Evolutionary conservation across 2,888 invertebrate species (phyloP).

Genomic region (Plebejus melissa): DNA sequence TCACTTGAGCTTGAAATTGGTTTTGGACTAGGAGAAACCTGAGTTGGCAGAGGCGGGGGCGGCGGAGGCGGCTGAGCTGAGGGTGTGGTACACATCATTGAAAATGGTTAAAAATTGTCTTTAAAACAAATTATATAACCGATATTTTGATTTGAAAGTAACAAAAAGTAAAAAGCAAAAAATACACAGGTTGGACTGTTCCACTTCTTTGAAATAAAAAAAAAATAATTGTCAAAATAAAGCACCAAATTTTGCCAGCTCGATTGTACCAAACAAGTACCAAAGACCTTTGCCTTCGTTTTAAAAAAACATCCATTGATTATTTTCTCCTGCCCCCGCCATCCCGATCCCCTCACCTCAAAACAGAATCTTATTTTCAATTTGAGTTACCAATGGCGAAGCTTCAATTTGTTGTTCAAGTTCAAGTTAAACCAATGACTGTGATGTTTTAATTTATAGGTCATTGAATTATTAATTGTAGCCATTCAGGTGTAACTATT

Average conservation of each 20-base stretch:
- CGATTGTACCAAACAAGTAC: too few species aligned
- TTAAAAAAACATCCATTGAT: constrained; percentile 8
- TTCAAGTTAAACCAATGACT: background rate
- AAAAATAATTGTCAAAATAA: background rate
- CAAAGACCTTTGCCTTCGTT: too few species aligned
- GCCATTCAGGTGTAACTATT: background rate
- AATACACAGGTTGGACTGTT: background rate
- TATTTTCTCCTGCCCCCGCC: background rate
- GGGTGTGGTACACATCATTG: constrained; percentile 59
- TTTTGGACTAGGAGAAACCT: constrained; percentile 35
- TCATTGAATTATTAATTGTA: background rate
- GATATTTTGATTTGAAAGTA: background rate
- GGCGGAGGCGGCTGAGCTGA: constrained; percentile 47
- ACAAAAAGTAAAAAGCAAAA: background rate
- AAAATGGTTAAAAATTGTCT: constrained; percentile 11
- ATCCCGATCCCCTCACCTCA: background rate
- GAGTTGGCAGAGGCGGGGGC: constrained; percentile 43
- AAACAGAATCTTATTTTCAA: background rate
- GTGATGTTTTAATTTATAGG: background rate
- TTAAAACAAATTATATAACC: background rate
- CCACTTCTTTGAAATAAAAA: background rate
- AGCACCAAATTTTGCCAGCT: too few species aligned
- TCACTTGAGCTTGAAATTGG: constrained; percentile 32
- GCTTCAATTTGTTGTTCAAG: background rate
- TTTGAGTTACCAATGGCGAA: background rate